A percentile compares a stretch with the other conserved stretches of the same genome.
Conservation (phyloP, 2,888 invertebrate genomes). For the Caenorhabditis sinica region DNA sequence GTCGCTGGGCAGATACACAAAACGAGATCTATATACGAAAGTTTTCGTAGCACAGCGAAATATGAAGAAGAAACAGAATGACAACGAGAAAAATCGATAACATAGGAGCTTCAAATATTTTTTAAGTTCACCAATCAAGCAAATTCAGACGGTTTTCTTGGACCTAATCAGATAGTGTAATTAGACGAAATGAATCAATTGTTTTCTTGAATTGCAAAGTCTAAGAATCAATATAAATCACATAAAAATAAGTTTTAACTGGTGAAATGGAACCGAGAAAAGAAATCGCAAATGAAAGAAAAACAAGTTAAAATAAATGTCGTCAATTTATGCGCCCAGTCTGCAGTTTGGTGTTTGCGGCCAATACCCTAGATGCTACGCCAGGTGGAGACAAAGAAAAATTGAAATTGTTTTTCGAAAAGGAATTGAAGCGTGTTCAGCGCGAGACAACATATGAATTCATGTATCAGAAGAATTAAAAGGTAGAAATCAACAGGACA, state of each 20-base stretch:
- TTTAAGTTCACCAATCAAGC: too few species aligned
- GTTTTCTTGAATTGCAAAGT: too few species aligned
- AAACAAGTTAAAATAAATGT: background rate
- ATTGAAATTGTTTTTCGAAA: too few species aligned
- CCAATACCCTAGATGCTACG: background rate
- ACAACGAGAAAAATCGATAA: background rate
- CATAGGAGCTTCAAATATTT: background rate
- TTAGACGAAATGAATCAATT: too few species aligned
- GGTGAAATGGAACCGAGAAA: too few species aligned
- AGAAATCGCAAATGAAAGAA: background rate
- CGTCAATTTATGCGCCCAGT: slow-evolving; percentile 10
- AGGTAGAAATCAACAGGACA: slow-evolving; percentile 2
- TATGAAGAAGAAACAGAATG: background rate
- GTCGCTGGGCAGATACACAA: background rate
- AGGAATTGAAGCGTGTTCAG: background rate
- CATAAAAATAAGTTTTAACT: too few species aligned
- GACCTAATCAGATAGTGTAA: too few species aligned
- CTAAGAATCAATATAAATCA: too few species aligned
- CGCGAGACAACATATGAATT: slow-evolving; percentile 13
- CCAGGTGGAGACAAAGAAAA: background rate
- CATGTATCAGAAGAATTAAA: slow-evolving; percentile 17
- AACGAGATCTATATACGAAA: background rate
- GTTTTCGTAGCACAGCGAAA: background rate
- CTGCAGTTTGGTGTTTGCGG: slow-evolving; percentile 10
- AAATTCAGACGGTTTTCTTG: too few species aligned